These are phyloP conservation scores for Actinia equina DNA, from an alignment of 64 coral and sea anemone species.

Conservation along the genomic window DNA sequence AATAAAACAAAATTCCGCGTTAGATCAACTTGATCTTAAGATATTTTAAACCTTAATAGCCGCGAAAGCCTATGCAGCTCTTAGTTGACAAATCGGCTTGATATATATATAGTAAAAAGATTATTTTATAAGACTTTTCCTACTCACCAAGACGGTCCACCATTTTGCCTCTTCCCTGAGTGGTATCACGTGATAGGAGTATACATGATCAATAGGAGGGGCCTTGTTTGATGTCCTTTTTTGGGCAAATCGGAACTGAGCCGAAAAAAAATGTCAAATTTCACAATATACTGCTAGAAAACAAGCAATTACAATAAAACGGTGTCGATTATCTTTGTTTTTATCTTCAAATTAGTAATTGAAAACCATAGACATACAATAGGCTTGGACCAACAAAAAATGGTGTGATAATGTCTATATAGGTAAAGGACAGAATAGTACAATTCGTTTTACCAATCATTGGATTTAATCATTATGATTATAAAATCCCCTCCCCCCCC, in stretches of 20 bases:
- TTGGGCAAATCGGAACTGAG: constrained; percentile 16
- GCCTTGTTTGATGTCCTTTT: constrained; percentile 22
- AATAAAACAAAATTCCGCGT: neutral
- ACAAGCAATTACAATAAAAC: too few species aligned
- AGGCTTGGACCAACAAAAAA: too few species aligned
- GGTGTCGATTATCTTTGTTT: too few species aligned
- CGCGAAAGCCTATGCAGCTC: neutral
- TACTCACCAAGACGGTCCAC: constrained; percentile 89
- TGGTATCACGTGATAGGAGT: neutral
- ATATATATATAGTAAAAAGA: neutral
- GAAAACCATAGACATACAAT: too few species aligned
- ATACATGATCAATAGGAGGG: neutral
- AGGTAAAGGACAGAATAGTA: too few species aligned
- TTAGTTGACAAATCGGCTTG: neutral
- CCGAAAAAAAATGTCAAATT: neutral
- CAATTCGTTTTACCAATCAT: too few species aligned
- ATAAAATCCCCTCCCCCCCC: too few species aligned
- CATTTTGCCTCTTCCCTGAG: constrained; percentile 51
- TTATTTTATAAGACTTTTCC: constrained; percentile 5
- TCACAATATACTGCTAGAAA: neutral
- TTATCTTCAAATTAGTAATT: too few species aligned
- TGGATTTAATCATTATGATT: too few species aligned
- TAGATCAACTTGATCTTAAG: neutral
- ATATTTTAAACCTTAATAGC: neutral
- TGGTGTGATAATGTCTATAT: too few species aligned